Base-by-base conservation (phyloP, 2,888 invertebrate species). In the Lycophotia porphyrea region DNA sequence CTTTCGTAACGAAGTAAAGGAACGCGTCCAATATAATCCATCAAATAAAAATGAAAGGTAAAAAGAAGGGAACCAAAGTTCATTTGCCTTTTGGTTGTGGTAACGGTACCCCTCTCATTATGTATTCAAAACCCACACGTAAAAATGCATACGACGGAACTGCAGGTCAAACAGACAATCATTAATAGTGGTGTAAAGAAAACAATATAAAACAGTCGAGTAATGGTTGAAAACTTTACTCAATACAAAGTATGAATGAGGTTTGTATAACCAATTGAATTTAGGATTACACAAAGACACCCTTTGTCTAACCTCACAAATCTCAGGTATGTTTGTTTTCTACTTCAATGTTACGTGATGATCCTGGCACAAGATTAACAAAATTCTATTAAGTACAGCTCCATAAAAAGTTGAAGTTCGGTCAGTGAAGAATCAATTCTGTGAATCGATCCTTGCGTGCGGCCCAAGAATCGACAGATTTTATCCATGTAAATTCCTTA, bases 81-180 rank as follows among this genome's bases (percentile, higher is more conserved):
- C 85, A 84, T 86, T 87, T 84, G 87, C 84, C 84, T 85, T 83
- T 86, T 83, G 27, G 75, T 69, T 68, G 47, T 58, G 70, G 76
- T 87, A 87, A 87, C 87, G 87, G 87, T 82, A 83, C 60, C 60
- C 76, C 39, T 67, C 74, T 85, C 74, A 87, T 86, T 81, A 79
- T 69, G 75, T 84, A 87, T 87, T 83, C 87, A 82, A 76, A 52
- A 55, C 80, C 87, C 78, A 86, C 86, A 78, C 86, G 67, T 74
- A 79, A 86, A 85, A 83, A 86, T 84, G 87, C 87, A 87, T 80
- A 64, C 71, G 73, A 74, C 80, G 79, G 71, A 80, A 84, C 77
- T 87, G 86, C 84, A 87, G 64, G 73, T 74, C 68, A 65, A 70
- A 63, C 47, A 66, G 5, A 36, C 34, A 7, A 18, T 13, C 63